A percentile compares a stretch with the other conserved stretches of the same genome.
These are phyloP conservation scores for Lerema accius DNA, from an alignment of 1,140 invertebrate species.

Conservation along the genomic window DNA sequence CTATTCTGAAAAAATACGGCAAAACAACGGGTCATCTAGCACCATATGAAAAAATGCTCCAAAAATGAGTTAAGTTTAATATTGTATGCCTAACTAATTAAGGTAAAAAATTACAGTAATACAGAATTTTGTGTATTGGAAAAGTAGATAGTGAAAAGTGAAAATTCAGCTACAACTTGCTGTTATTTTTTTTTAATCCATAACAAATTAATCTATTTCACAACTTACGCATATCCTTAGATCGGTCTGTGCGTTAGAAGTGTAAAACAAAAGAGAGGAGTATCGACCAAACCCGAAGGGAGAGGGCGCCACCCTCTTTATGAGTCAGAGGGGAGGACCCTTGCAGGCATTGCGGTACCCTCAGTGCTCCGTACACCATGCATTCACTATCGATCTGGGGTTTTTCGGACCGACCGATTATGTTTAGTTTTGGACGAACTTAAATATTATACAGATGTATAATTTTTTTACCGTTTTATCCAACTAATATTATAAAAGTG, in stretches of 20 bases:
- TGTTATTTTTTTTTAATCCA: no score
- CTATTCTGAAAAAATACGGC: no score
- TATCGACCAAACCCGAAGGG: constrained; percentile 79
- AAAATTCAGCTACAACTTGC: no score
- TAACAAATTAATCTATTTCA: constrained; percentile 12
- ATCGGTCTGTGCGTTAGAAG: constrained; percentile 53
- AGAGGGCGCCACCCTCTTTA: constrained; percentile 75
- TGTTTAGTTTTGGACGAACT: constrained; percentile 29
- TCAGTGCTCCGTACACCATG: constrained; percentile 57
- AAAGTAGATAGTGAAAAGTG: no score
- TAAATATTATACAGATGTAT: not conserved
- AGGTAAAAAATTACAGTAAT: no score
- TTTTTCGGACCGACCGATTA: constrained; percentile 45
- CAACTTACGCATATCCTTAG: constrained; percentile 40
- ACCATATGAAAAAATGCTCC: no score
- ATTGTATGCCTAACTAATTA: no score
- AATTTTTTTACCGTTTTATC: no score
- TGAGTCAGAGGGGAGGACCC: constrained; percentile 79
- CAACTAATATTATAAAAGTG: no score
- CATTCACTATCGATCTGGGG: constrained; percentile 69
- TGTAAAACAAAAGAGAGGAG: constrained; percentile 77
- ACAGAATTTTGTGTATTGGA: no score
- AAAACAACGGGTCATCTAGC: no score
- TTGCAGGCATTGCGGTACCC: constrained; percentile 67
- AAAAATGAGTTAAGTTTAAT: no score